Evolutionary conservation across 2,113 vertebrate species (phyloP).

Genomic region (Corapipo altera): DNA sequence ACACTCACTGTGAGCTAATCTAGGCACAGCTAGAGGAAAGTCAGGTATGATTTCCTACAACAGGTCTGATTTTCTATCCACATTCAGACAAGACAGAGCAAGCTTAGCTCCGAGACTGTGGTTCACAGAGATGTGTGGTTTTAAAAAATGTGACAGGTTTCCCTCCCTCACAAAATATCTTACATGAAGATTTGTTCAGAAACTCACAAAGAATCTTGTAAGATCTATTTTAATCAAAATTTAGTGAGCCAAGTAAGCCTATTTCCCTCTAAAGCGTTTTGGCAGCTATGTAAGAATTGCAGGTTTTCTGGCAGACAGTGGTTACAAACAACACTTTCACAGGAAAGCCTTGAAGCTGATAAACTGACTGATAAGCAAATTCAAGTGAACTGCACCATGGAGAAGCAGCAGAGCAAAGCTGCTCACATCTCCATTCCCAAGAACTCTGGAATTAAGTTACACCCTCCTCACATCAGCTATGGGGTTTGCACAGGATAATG

Average conservation of each 20-base stretch:
- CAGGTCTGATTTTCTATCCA: background rate
- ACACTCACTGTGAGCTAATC: background rate
- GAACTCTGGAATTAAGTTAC: conserved; percentile 15
- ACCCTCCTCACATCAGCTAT: background rate
- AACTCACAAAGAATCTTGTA: background rate
- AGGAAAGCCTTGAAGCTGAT: conserved; percentile 38
- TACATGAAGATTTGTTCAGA: background rate
- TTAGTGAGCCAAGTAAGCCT: background rate
- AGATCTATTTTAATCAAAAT: background rate
- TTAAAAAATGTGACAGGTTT: background rate
- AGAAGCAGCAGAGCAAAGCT: background rate
- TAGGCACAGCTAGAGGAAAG: background rate
- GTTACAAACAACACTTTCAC: conserved; percentile 4
- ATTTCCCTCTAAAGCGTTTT: background rate
- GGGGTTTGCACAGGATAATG: background rate
- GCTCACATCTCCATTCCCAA: conserved; percentile 20
- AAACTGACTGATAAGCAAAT: conserved; percentile 51
- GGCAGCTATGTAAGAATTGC: background rate
- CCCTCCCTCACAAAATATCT: background rate
- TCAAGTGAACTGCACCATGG: background rate
- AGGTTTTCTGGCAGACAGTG: background rate
- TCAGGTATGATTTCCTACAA: background rate
- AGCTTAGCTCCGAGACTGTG: background rate
- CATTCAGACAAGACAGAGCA: background rate
- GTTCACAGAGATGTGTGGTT: background rate